Evolutionary conservation across 1,140 invertebrate genomes (phyloP).

Genomic region (Galendromus occidentalis): DNA sequence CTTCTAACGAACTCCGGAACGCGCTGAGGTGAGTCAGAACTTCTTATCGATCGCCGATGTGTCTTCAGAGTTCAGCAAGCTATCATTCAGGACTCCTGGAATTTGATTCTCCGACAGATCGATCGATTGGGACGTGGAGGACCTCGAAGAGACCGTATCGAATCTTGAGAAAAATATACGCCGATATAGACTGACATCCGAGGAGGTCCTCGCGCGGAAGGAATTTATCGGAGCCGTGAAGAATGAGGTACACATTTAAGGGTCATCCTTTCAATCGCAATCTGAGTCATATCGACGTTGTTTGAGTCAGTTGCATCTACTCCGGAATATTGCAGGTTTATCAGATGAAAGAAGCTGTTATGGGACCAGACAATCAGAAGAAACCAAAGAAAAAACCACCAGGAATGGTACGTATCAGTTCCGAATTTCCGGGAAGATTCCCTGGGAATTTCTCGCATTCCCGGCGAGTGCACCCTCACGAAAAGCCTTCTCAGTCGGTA

Average conservation of each 20-base stretch:
- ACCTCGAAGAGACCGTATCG: background rate
- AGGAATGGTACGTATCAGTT: background rate
- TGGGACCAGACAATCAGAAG: background rate
- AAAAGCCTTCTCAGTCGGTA: too few relatives aligned
- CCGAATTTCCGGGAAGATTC: too few relatives aligned
- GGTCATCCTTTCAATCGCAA: too few relatives aligned
- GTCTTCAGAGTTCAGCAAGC: too few relatives aligned
- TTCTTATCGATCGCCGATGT: too few relatives aligned
- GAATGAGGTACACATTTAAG: slow-evolving; percentile 1
- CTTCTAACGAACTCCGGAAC: background rate
- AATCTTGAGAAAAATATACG: background rate
- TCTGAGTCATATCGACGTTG: too few relatives aligned
- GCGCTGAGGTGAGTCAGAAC: background rate
- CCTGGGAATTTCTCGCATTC: too few relatives aligned
- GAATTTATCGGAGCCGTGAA: background rate
- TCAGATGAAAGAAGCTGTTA: background rate
- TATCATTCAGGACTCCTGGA: too few relatives aligned
- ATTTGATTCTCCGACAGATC: background rate
- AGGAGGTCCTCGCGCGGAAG: background rate
- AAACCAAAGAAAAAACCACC: slow-evolving; percentile 1
- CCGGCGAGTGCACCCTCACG: too few relatives aligned
- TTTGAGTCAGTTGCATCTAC: too few relatives aligned
- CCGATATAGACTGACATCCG: background rate
- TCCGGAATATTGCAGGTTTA: background rate
- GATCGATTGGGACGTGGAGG: slow-evolving; percentile 4